Evolutionary conservation across 2,888 invertebrate species (phyloP).

Genomic region (Monochamus alternatus): DNA sequence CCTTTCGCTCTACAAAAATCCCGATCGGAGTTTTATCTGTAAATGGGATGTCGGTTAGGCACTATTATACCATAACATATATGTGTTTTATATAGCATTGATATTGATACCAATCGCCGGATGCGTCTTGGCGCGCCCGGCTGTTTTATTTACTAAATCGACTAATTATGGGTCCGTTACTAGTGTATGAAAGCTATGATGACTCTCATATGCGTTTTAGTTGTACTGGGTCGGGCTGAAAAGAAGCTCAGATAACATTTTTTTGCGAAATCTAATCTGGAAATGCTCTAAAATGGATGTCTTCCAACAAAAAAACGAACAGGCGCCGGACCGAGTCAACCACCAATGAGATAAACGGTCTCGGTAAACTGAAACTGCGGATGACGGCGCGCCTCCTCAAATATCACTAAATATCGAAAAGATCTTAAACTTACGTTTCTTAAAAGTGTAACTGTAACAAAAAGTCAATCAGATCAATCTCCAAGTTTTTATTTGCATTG

Average conservation of each 20-base stretch:
- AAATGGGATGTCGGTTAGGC: constrained; percentile 57
- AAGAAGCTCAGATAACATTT: constrained; percentile 35
- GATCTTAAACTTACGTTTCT: no score
- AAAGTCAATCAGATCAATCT: no score
- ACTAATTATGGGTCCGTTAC: constrained; percentile 39
- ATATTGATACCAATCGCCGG: constrained; percentile 47
- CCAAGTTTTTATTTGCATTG: no score
- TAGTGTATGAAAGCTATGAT: constrained; percentile 38
- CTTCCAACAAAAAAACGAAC: constrained; percentile 13
- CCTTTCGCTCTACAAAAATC: constrained; percentile 26
- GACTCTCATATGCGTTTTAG: constrained; percentile 34
- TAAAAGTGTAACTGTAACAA: no score
- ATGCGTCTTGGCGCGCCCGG: constrained; percentile 13
- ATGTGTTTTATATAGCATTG: constrained; percentile 44
- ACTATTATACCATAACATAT: constrained; percentile 52
- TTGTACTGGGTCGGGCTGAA: constrained; percentile 43
- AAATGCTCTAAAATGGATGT: constrained; percentile 38
- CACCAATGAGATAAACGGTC: neutral
- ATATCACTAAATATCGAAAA: no score
- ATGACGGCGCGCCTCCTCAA: neutral
- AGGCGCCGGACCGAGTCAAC: constrained; percentile 2
- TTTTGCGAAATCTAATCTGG: constrained; percentile 35
- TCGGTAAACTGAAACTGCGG: no score
- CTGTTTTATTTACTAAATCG: constrained; percentile 32
- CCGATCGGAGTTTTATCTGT: constrained; percentile 37